Evolutionary conservation across 2,888 invertebrate genomes (phyloP), one percentile per base, ranked within the genome.

Genomic region (Limnephilus auricula): DNA sequence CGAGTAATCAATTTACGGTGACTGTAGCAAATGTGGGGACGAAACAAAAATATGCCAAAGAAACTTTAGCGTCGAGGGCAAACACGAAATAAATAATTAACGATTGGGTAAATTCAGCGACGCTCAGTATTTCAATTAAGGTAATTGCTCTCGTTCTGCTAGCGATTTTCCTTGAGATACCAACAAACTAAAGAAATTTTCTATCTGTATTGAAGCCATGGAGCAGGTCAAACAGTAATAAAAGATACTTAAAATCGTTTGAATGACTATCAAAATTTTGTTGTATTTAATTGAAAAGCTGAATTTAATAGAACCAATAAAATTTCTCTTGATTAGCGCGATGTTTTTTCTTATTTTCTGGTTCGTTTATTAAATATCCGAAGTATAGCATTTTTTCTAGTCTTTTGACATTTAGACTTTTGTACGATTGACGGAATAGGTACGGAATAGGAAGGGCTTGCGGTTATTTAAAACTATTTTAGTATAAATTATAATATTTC

Each of bases 1-100:
- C 34, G 82, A 37, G 25, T 34, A 37, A 37, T 2, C 25, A 65
- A 65, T 6, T 6, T 65, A 65, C 6, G n/a, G 65, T n/a, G 65
- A 65, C 9, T 65, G 65, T 50, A 18, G 6, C n/a, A n/a, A 65
- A 65, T 65, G 25, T 37, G 82, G 82, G 82, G 32, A 82, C 15
- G 25, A 15, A 82, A 82, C 82, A 82, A 80, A 80, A 32, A 31
- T 9, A 65, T 80, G 2, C 31, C 80, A 31, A 32, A 31, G 32
- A 82, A 82, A 82, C 34, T 82, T 10, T 82, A 25, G 34, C 82
- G 34, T 82, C 25, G 82, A 82, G 82, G 34, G 34, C 34, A 82
- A 82, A 25, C n/a, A 82, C 18, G 25, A 32, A 82, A 82, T 82
- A 82, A 82, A 37, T 31, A 82, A 25, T 34, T 9, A n/a, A n/a